Evolutionary conservation across 2,113 vertebrate species (phyloP).

Genomic region (Protobothrops flavoviridis): DNA sequence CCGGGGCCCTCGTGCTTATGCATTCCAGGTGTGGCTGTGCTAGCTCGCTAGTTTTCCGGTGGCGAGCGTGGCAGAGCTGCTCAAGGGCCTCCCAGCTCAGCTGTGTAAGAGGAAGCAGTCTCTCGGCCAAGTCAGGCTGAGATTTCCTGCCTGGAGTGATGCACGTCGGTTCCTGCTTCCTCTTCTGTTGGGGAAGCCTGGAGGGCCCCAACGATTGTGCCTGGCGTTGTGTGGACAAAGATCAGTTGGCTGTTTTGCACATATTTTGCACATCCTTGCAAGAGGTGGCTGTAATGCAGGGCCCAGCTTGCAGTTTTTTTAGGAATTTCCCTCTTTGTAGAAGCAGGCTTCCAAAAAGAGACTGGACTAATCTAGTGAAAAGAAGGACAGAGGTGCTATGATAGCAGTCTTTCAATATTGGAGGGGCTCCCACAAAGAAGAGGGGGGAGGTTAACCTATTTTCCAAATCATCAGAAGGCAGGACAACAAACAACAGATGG

Average conservation of each 20-base stretch:
- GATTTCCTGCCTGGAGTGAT: not conserved
- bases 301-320: not conserved
- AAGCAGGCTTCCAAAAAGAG: not conserved
- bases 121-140: not conserved
- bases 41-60: not conserved
- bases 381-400: no score
- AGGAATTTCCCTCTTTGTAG: not conserved
- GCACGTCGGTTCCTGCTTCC: not conserved
- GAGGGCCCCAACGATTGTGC: not conserved
- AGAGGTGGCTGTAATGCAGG: not conserved
- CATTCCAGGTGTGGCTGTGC: not conserved
- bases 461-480: no score
- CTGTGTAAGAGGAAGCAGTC: not conserved
- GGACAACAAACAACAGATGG: no score
- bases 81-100: not conserved
- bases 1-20: not conserved
- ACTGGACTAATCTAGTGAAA: no score
- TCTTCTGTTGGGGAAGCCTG: not conserved
- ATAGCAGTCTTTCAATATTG: no score
- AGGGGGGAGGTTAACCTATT: no score
- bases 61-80: not conserved
- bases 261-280: not conserved
- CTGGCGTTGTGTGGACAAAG: not conserved
- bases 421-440: no score
- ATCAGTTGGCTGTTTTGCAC: not conserved